Conservation (phyloP, 1,140 invertebrate species). For the Carposina sasakii region DNA sequence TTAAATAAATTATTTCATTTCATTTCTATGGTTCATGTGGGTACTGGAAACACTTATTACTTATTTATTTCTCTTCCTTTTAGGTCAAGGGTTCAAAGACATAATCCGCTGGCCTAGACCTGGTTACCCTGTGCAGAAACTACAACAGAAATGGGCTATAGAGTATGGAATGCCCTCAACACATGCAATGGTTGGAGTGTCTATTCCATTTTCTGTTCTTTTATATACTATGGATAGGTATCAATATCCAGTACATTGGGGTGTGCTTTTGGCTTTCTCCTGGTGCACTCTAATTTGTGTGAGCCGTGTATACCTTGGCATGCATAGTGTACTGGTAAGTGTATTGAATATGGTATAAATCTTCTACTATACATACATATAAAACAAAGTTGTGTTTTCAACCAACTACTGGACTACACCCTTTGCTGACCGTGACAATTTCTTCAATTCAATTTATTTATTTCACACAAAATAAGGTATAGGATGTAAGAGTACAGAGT, state of each 20-base stretch:
- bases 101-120: conserved; percentile 90
- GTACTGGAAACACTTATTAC: too few species aligned
- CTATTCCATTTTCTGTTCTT: conserved; percentile 88
- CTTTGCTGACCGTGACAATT: too few species aligned
- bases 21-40: too few species aligned
- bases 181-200: conserved; percentile 91
- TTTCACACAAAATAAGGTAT: too few species aligned
- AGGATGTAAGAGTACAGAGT: too few species aligned
- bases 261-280: conserved; percentile 70
- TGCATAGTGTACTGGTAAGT: conserved; percentile 90
- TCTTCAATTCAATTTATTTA: too few species aligned
- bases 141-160: conserved; percentile 89
- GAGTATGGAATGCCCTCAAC: conserved; percentile 97
- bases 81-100: conserved; percentile 91
- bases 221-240: conserved; percentile 87
- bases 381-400: too few species aligned
- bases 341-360: too few species aligned
- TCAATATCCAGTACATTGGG: conserved; percentile 78
- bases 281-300: conserved; percentile 87
- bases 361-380: too few species aligned
- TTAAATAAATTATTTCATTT: too few species aligned
- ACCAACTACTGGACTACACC: too few species aligned
- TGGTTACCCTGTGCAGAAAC: conserved; percentile 83
- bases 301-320: conserved; percentile 92
- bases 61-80: conserved; percentile 20